phyloP scores from a whole-genome alignment of 2,888 invertebrate genomes.

The Cantharis rustica region DNA sequence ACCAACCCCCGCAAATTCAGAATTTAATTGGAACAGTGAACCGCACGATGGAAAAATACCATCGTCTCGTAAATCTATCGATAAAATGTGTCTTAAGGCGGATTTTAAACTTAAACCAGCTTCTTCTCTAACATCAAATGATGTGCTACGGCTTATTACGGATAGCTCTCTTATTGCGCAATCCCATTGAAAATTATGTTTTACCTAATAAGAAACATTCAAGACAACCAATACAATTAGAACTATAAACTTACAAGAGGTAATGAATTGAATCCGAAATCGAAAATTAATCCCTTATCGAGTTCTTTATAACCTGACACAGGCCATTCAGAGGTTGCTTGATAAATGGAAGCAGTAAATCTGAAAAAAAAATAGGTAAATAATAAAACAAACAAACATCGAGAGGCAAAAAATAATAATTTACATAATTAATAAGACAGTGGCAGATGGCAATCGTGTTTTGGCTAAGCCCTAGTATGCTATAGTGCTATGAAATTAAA shows the following conservation, averaged over 20 bases:
- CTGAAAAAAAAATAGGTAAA: slow-evolving; percentile 55
- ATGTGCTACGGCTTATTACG: slow-evolving; percentile 71
- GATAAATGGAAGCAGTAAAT: slow-evolving; percentile 73
- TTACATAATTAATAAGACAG: no score
- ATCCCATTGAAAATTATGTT: slow-evolving; percentile 89
- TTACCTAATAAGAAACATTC: slow-evolving; percentile 59
- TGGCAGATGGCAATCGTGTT: no score
- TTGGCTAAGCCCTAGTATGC: no score
- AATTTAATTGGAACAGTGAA: slow-evolving; percentile 69
- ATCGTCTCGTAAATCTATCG: slow-evolving; percentile 80
- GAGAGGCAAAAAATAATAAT: no score
- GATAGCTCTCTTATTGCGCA: slow-evolving; percentile 80
- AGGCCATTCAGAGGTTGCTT: slow-evolving; percentile 76
- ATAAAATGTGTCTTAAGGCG: slow-evolving; percentile 77
- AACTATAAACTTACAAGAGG: slow-evolving; percentile 56
- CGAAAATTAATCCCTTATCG: slow-evolving; percentile 78
- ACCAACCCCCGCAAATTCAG: slow-evolving; percentile 88
- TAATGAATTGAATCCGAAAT: slow-evolving; percentile 73
- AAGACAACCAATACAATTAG: background rate
- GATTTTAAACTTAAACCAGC: slow-evolving; percentile 91
- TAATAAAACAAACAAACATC: background rate
- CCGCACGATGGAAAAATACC: slow-evolving; percentile 80
- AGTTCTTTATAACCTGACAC: slow-evolving; percentile 82
- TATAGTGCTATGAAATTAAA: no score
- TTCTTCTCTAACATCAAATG: slow-evolving; percentile 87